These are phyloP conservation scores for Typhlomys cinereus DNA, from an alignment of 2,113 vertebrate genomes.

Conservation along the genomic window DNA sequence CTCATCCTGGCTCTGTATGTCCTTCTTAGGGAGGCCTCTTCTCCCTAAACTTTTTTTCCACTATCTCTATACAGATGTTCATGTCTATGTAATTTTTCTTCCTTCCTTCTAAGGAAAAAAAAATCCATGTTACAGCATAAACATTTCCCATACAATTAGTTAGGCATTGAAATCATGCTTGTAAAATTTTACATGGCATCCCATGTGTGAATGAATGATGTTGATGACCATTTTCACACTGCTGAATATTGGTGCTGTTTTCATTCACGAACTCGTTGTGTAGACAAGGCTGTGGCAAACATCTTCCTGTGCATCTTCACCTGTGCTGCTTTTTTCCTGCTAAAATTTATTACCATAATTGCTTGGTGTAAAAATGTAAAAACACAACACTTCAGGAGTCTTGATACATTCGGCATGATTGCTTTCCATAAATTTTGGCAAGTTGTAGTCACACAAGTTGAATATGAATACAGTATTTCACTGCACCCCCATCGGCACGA, in stretches of 20 bases:
- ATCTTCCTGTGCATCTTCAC: neutral
- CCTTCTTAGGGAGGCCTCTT: neutral
- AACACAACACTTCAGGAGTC: neutral
- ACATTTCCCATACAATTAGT: neutral
- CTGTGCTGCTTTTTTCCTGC: neutral
- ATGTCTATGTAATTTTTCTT: neutral
- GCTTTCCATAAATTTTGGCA: conserved; percentile 25
- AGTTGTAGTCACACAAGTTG: neutral
- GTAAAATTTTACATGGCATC: neutral
- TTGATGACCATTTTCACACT: neutral
- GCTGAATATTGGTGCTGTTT: neutral
- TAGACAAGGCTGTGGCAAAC: neutral
- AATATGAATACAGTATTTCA: neutral
- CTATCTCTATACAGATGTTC: neutral
- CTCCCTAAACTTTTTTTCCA: neutral
- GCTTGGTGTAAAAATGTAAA: neutral
- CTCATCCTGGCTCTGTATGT: neutral
- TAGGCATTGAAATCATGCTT: neutral
- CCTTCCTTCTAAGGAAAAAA: neutral
- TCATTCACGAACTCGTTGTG: neutral
- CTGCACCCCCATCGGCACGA: neutral
- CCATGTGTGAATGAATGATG: neutral
- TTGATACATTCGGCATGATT: conserved; percentile 25
- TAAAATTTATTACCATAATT: conserved; percentile 6
- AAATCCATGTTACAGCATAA: neutral